phyloP scores from a whole-genome alignment of 2,797 vertebrate species.

The Halcyon leucocephala region DNA sequence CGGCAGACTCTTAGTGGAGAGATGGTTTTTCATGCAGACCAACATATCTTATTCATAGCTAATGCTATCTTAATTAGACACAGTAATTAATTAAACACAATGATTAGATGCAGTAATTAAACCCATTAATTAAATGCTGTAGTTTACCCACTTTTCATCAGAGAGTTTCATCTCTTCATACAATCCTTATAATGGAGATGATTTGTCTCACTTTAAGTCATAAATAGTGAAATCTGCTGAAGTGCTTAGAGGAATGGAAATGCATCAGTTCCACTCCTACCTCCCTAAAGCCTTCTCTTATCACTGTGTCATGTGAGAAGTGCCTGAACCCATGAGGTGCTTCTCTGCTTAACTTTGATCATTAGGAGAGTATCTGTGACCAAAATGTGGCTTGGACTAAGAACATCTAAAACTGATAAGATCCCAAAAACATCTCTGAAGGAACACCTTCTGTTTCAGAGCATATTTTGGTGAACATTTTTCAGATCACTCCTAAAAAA shows the following conservation, averaged over 20 bases:
- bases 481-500: not conserved
- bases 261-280: not conserved
- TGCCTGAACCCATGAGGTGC: not conserved
- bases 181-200: not conserved
- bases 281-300: not conserved
- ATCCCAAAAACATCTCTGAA: not conserved
- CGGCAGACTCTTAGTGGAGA: not conserved
- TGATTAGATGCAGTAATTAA: slow-evolving; percentile 45
- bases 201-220: slow-evolving; percentile 18
- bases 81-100: slow-evolving; percentile 41
- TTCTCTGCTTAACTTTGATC: not conserved
- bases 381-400: not conserved
- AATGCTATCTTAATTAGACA: slow-evolving; percentile 27
- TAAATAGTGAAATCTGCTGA: not conserved
- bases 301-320: not conserved
- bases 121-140: slow-evolving; percentile 38
- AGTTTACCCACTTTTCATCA: slow-evolving; percentile 10
- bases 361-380: not conserved
- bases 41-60: not conserved
- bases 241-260: not conserved
- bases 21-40: not conserved
- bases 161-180: not conserved
- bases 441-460: not conserved
- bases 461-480: not conserved
- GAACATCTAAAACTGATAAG: not conserved